Evolutionary conservation across 2,113 vertebrate genomes (phyloP).

Genomic region (Malaclemys terrapin): DNA sequence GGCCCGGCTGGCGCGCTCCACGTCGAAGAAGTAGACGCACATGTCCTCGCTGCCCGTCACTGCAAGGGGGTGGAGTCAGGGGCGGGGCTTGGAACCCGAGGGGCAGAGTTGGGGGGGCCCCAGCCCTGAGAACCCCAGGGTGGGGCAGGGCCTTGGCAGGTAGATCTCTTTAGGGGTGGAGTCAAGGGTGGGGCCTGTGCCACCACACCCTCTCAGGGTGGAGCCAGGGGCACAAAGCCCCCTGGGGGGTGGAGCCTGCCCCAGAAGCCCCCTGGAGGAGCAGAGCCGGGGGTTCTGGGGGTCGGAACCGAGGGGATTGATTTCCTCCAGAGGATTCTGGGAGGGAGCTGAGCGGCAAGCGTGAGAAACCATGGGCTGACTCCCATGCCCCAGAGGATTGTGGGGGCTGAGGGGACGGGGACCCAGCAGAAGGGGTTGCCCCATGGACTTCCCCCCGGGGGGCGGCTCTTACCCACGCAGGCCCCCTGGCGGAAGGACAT

Average conservation of each 20-base stretch:
- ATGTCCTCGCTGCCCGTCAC: constrained; percentile 95
- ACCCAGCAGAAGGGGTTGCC: neutral
- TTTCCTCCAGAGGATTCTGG: neutral
- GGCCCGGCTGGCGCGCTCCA: constrained; percentile 92
- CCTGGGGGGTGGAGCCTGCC: no score
- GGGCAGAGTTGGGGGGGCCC: no score
- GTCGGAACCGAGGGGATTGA: neutral
- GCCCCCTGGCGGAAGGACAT: constrained; percentile 97
- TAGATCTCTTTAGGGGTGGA: neutral
- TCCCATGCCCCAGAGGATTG: neutral
- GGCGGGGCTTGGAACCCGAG: neutral
- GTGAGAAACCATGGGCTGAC: neutral
- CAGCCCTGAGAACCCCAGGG: no score
- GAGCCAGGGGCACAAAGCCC: neutral
- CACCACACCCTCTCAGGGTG: no score
- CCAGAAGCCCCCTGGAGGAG: neutral
- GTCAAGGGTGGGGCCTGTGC: neutral
- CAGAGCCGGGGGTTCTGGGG: no score
- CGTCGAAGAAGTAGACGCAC: constrained; percentile 96
- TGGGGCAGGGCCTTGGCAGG: neutral
- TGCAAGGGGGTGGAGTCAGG: constrained; percentile 49
- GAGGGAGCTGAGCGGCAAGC: neutral
- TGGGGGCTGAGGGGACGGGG: neutral
- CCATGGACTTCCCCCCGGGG: neutral
- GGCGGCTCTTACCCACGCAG: constrained; percentile 87